Percentiles rank a stretch among this genome's conserved stretches.
Conservation (phyloP, 2,113 vertebrate species). For the Crotalus horridus region DNA sequence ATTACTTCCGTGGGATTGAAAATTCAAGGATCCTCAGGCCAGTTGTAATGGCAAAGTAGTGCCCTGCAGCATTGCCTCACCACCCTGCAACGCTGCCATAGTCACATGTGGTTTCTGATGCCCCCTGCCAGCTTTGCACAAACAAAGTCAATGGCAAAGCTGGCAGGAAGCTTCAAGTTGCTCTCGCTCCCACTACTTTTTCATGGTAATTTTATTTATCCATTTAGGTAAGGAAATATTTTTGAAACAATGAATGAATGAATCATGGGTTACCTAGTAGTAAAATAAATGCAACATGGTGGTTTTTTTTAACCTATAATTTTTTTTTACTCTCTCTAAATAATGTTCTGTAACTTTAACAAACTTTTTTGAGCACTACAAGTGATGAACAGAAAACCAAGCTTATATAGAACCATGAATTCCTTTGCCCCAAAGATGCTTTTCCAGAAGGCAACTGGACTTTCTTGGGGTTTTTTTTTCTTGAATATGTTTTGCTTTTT, state of each 20-base stretch:
- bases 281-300: not conserved
- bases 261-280: not conserved
- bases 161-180: not conserved
- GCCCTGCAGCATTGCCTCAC: not conserved
- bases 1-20: not conserved
- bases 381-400: not conserved
- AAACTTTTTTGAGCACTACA: not conserved
- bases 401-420: not conserved
- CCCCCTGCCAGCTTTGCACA: not conserved
- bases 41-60: not conserved
- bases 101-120: not conserved
- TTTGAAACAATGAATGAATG: not conserved
- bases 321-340: not conserved
- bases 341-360: not conserved
- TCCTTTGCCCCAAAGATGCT: not conserved
- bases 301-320: not conserved
- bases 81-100: not conserved
- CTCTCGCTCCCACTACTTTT: not conserved
- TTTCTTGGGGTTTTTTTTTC: not conserved
- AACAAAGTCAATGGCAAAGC: not conserved
- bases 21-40: not conserved
- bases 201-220: not conserved
- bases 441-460: not conserved
- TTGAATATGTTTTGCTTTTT: not conserved
- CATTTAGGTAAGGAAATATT: not conserved